A percentile compares a stretch with the other conserved stretches of the same genome.
Evolutionary conservation across 2,888 invertebrate genomes (phyloP).

Genomic region (Girardia tigrina): DNA sequence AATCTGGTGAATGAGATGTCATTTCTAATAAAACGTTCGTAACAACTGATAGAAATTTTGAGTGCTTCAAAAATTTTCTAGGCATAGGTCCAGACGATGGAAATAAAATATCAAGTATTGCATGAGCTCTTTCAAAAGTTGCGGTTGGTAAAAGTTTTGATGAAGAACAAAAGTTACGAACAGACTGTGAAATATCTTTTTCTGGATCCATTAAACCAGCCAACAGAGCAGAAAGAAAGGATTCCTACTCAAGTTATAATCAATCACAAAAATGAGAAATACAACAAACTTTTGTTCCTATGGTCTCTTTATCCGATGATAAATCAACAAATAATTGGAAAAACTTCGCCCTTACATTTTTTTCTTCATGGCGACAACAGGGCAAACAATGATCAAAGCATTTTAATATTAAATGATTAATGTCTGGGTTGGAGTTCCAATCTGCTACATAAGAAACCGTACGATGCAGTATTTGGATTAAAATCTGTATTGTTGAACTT

Average conservation of each 20-base stretch:
- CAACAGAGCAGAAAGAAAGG: neutral
- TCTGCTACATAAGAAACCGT: neutral
- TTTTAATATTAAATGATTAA: neutral
- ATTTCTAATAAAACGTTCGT: neutral
- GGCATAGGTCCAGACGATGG: neutral
- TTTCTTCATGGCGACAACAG: neutral
- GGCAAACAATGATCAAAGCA: neutral
- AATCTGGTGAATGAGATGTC: constrained; percentile 1
- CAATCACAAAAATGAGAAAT: no score
- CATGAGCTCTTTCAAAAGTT: neutral
- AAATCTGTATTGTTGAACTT: neutral
- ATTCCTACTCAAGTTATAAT: no score
- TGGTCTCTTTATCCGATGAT: no score
- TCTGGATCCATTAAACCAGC: neutral
- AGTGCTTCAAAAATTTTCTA: neutral
- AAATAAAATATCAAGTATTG: constrained; percentile 7
- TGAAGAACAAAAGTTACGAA: neutral
- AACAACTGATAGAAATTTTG: neutral
- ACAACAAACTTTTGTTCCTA: no score
- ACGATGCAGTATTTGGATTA: neutral
- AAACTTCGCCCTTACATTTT: neutral
- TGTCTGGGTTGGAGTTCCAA: neutral
- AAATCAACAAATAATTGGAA: constrained; percentile 3
- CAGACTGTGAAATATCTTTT: neutral
- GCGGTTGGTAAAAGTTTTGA: neutral